These are phyloP conservation scores for Chloroceryle aenea DNA, from an alignment of 2,113 vertebrate species.

Conservation along the genomic window DNA sequence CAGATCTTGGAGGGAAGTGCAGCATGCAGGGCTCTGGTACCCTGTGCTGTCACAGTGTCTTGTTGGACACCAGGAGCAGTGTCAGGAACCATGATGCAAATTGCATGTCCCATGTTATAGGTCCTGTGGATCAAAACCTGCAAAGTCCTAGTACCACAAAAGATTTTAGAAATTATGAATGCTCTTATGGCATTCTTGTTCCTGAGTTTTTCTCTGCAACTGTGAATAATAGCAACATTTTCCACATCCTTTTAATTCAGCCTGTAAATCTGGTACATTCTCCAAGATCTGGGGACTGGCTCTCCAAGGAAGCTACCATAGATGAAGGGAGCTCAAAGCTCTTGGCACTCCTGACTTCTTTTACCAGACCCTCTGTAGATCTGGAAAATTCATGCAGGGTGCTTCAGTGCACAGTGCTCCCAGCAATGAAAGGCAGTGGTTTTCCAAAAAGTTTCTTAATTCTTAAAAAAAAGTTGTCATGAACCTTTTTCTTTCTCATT, in stretches of 20 bases:
- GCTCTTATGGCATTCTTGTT: not conserved
- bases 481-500: not conserved
- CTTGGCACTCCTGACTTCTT: not conserved
- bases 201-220: not conserved
- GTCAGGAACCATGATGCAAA: not conserved
- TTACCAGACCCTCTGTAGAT: not conserved
- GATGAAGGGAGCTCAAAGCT: not conserved
- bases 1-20: fast-evolving
- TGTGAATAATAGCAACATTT: not conserved
- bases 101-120: fast-evolving
- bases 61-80: not conserved
- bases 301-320: not conserved
- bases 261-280: not conserved
- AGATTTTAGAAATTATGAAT: not conserved
- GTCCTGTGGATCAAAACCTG: not conserved
- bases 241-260: not conserved
- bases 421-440: not conserved
- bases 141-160: not conserved
- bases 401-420: not conserved
- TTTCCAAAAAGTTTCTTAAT: not conserved
- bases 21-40: not conserved
- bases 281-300: fast-evolving
- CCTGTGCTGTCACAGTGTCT: not conserved
- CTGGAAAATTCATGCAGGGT: not conserved
- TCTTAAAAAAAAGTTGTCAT: not conserved